Conservation (phyloP, 2,113 vertebrate genomes). For the Chloropsis hardwickii region DNA sequence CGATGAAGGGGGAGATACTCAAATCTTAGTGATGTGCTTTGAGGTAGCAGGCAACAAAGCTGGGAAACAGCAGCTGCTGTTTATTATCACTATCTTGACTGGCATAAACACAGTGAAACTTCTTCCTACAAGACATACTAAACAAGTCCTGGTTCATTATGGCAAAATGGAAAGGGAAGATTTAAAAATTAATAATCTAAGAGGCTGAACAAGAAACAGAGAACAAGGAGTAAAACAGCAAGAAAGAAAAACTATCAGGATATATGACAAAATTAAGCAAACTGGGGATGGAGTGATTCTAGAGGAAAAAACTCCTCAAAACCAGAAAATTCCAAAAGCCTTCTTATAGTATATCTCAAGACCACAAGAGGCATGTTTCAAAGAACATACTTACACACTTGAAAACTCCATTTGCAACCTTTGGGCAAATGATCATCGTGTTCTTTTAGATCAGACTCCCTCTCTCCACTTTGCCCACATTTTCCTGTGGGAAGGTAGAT, state of each 20-base stretch:
- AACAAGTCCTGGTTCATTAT: background rate
- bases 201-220: background rate
- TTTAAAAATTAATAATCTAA: background rate
- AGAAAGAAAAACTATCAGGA: background rate
- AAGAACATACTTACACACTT: slow-evolving; percentile 83
- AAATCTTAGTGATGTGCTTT: background rate
- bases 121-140: background rate
- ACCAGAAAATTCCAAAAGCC: background rate
- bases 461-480: slow-evolving; percentile 83
- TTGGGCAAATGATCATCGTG: slow-evolving; percentile 76
- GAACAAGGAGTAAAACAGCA: background rate
- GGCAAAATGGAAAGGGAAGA: background rate
- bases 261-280: background rate
- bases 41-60: background rate
- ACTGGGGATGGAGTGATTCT: background rate
- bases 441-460: slow-evolving; percentile 80
- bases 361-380: background rate
- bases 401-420: slow-evolving; percentile 92
- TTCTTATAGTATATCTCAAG: background rate
- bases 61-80: background rate
- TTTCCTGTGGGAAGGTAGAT: slow-evolving; percentile 76
- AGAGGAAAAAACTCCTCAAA: rapidly evolving
- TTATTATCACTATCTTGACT: background rate
- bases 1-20: background rate
- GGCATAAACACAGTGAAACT: background rate